A percentile compares a stretch with the other conserved stretches of the same genome.
Conservation (phyloP, 1,140 invertebrate species). For the Lycorma delicatula region DNA sequence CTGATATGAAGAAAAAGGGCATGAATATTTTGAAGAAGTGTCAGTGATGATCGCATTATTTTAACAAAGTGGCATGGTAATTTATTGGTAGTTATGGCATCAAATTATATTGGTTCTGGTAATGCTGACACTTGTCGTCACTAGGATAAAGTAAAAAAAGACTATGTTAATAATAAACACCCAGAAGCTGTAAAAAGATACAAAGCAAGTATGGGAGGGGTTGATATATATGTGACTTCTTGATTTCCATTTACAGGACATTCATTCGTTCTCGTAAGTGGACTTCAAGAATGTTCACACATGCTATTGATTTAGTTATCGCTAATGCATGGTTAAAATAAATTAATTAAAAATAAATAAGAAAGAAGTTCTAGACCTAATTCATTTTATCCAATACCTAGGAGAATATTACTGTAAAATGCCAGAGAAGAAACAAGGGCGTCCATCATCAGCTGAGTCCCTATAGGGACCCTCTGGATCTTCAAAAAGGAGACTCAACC, state of each 20-base stretch:
- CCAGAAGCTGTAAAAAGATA: slow-evolving; percentile 34
- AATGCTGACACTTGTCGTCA: slow-evolving; percentile 20
- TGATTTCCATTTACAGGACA: slow-evolving; percentile 21
- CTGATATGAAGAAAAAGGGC: too few relatives aligned
- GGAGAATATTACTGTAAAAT: too few relatives aligned
- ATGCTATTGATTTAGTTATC: slow-evolving; percentile 17
- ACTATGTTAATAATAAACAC: slow-evolving; percentile 32
- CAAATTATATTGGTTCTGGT: slow-evolving; percentile 19
- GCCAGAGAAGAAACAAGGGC: too few relatives aligned
- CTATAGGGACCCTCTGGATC: too few relatives aligned
- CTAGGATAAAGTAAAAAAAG: slow-evolving; percentile 32
- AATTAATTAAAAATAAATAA: too few relatives aligned
- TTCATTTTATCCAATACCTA: too few relatives aligned
- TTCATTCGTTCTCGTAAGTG: slow-evolving; percentile 19
- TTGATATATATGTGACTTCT: slow-evolving; percentile 31
- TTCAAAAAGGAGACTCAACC: too few relatives aligned
- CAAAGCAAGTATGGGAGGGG: slow-evolving; percentile 38
- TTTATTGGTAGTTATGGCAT: slow-evolving; percentile 6
- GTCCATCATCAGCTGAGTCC: too few relatives aligned
- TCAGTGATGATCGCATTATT: too few relatives aligned
- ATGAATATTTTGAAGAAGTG: too few relatives aligned
- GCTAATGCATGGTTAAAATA: slow-evolving; percentile 16
- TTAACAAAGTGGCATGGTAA: slow-evolving; percentile 24
- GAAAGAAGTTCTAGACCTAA: too few relatives aligned
- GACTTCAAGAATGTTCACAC: slow-evolving; percentile 17